Base-by-base conservation (phyloP, 2,113 vertebrate genomes). In the Zosterops borbonicus region DNA sequence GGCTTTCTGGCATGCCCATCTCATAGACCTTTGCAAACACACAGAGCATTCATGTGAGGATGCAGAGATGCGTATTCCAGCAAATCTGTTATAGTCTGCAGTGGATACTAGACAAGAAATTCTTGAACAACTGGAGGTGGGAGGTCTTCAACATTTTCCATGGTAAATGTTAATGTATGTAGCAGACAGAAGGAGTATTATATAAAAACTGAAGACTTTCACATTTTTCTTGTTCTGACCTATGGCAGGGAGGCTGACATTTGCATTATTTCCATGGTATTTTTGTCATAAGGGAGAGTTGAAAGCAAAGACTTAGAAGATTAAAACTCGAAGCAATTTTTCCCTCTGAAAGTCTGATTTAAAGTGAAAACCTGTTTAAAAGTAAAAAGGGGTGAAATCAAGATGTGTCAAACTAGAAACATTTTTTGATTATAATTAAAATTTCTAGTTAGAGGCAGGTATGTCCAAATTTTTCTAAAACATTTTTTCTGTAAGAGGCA, bases 161-260 rank as follows among this genome's bases (percentile, higher is more conserved):
- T 92, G 1, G 3, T 90, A 94, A 92, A 95, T 94, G 87, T 93
- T 95, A 97, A 95, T 92, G 42, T 88, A 60, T 88, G 87, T 95
- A 88, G 90, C 87, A 95, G 78, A 95, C 94, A 97, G 75, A 92
- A 90, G 67, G 35, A 88, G 59, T 80, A 94, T 97, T 96, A 69
- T 95, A 74, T 24, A 55, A 91, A 94, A 92, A 91, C 70, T 79
- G 67, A 83, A 91, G 1, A 22, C 91, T 91, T 89, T 91, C 84
- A 91, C 67, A 93, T 92, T 95, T 94, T 95, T 92, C 84, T 95
- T 14, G 19, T 88, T 78, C 29, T 97, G 89, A 94, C 85, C 78
- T 83, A 24, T 62, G 59, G 42, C 53, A 83, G 71, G 49, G 63
- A 85, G 70, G 23, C 28, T 15, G 68, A 18, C 42, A 65, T 91